These are phyloP conservation scores for Synergus itoensis DNA, from an alignment of 2,888 invertebrate genomes.

Conservation along the genomic window DNA sequence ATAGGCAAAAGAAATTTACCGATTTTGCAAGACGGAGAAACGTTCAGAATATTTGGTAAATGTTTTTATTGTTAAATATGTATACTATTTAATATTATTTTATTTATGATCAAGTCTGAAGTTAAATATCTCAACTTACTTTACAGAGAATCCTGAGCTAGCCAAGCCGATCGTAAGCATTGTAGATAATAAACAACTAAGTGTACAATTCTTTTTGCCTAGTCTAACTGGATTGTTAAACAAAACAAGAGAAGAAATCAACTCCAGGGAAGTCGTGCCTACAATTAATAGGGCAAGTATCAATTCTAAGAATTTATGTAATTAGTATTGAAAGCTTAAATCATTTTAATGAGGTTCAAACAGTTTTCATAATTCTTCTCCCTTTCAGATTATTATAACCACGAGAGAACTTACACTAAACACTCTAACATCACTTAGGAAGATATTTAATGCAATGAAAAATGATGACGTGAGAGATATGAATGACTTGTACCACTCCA, in stretches of 20 bases:
- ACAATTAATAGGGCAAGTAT: conserved; percentile 71
- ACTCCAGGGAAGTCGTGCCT: conserved; percentile 65
- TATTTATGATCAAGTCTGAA: conserved; percentile 20
- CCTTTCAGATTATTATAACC: conserved; percentile 68
- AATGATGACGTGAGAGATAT: conserved; percentile 76
- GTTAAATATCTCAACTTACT: conserved; percentile 29
- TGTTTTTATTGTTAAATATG: conserved; percentile 25
- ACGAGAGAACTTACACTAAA: conserved; percentile 72
- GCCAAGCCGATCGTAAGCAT: conserved; percentile 71
- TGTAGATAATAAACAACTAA: conserved; percentile 66
- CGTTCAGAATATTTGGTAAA: conserved; percentile 72
- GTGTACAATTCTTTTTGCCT: conserved; percentile 68
- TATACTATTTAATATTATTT: conserved; percentile 27
- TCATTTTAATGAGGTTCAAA: not conserved
- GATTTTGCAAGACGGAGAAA: conserved; percentile 72
- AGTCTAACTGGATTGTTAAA: conserved; percentile 67
- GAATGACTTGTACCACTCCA: conserved; percentile 74
- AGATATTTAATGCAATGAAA: conserved; percentile 70
- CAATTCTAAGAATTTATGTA: not conserved
- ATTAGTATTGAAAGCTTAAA: not conserved
- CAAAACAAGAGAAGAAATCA: conserved; percentile 68
- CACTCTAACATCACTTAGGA: conserved; percentile 65
- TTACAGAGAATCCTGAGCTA: conserved; percentile 73
- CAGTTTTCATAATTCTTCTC: not conserved
- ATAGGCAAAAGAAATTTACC: conserved; percentile 72